Base-by-base conservation (phyloP, 2,797 vertebrate genomes). In the Chaetodon trifasciatus region DNA sequence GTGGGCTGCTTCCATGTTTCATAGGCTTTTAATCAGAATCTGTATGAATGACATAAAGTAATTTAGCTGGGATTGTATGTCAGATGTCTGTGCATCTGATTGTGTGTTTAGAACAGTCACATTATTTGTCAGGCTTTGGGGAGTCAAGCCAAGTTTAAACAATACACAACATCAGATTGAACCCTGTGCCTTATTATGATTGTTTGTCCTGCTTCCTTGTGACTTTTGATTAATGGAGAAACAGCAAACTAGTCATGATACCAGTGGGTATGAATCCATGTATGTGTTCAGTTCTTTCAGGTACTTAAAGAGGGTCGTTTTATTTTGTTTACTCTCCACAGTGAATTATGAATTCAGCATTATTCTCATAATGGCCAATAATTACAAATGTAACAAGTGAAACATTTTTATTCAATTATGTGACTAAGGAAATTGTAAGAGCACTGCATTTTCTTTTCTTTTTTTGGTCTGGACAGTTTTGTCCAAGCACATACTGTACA, bases 161-260 rank as follows among this genome's bases (percentile, higher is more conserved):
- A 84, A 85, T 74, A 56, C 60, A 55, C 56, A 76, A 42, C 81
- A 70, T 88, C 73, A 78, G 70, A 74, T 74, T 82, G 78, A 90
- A 69, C 32, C 46, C 32, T 53, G 44, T 71, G 37, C 53, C 23
- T 69, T 68, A 52, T 65, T 68, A 32, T 62, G 82, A 81, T 76
- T 85, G 64, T 32, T 84, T 79, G 23, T 78, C 63, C 50, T n/a
- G 28, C 72, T 71, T 21, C 52, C 39, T 67, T 37, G 68, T 39
- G 37, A 70, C 46, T 15, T 39, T 70, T 87, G 47, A 85, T 82
- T 75, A 74, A 71, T 50, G 28, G 21, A 76, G 64, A 80, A 80
- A 19, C 50, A 47, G 37, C 19, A 63, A 81, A 80, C 49, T 71
- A 58, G 19, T 75, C 21, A 40, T 40, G 19, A 69, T 23, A 57